Evolutionary conservation across 2,797 vertebrate species (phyloP).

Genomic region (Pampus argenteus): DNA sequence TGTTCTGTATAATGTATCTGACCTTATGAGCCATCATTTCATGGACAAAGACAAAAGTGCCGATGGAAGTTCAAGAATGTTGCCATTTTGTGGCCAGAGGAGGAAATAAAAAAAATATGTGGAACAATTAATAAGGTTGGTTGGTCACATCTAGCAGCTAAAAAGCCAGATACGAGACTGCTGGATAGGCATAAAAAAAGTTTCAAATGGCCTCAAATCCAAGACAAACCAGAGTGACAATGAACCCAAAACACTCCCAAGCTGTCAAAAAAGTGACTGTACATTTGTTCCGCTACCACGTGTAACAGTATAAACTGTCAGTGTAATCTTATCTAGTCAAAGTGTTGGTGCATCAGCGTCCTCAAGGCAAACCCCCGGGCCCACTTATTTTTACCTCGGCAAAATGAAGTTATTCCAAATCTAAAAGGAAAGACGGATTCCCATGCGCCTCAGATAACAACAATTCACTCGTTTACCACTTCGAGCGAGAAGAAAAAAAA

Average conservation of each 20-base stretch:
- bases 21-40: constrained; percentile 28
- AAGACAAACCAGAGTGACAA: constrained; percentile 7
- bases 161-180: background rate
- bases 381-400: constrained; percentile 43
- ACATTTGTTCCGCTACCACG: constrained; percentile 23
- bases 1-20: constrained; percentile 42
- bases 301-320: constrained; percentile 49
- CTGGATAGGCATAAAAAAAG: background rate
- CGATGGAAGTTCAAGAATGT: constrained; percentile 7
- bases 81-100: background rate
- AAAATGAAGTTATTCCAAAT: constrained; percentile 60
- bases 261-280: constrained; percentile 20
- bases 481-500: constrained; percentile 24
- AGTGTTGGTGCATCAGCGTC: constrained; percentile 48
- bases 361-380: constrained; percentile 20
- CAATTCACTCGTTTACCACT: constrained; percentile 31
- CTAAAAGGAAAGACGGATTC: constrained; percentile 48
- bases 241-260: constrained; percentile 14
- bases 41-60: constrained; percentile 20
- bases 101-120: background rate
- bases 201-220: constrained; percentile 17
- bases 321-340: constrained; percentile 46
- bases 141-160: background rate
- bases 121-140: background rate
- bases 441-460: constrained; percentile 13